These are phyloP conservation scores for Ophion slaviceki DNA, from an alignment of 2,888 invertebrate species.

Conservation along the genomic window DNA sequence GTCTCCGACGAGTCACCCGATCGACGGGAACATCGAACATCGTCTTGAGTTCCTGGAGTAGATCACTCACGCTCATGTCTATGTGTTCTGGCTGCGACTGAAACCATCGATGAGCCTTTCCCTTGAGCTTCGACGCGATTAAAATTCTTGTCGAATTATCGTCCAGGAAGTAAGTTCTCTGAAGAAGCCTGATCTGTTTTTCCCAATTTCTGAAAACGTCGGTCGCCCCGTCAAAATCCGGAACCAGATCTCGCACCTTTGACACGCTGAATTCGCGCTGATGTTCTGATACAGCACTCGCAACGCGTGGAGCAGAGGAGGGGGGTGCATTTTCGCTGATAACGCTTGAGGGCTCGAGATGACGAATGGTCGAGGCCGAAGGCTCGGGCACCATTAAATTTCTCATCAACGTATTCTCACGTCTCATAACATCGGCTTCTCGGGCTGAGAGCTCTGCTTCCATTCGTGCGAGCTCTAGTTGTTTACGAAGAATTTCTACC, in stretches of 20 bases:
- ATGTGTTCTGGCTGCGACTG: too few species aligned
- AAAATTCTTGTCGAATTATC: conserved; percentile 54
- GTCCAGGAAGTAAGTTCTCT: conserved; percentile 44
- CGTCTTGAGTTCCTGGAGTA: conserved; percentile 48
- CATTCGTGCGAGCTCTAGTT: too few species aligned
- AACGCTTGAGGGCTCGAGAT: not conserved
- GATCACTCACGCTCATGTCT: conserved; percentile 50
- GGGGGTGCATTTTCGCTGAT: conserved; percentile 6
- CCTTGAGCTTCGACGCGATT: conserved; percentile 56
- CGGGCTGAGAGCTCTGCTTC: too few species aligned
- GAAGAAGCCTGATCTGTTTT: conserved; percentile 53
- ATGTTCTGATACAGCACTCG: not conserved
- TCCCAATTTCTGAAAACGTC: conserved; percentile 56
- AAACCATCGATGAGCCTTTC: conserved; percentile 57
- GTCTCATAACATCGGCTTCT: too few species aligned
- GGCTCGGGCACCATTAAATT: not conserved
- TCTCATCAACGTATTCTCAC: not conserved
- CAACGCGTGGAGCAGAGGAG: not conserved
- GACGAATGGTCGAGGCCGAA: not conserved
- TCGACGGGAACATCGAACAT: conserved; percentile 59
- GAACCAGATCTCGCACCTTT: conserved; percentile 49
- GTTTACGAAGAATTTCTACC: too few species aligned
- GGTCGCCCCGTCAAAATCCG: conserved; percentile 52
- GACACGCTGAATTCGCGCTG: conserved; percentile 31
- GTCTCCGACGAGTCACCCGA: conserved; percentile 40